A percentile compares a stretch with the other conserved stretches of the same genome.
Conservation (phyloP, 2,113 vertebrate genomes). For the Butastur rufipennis region DNA sequence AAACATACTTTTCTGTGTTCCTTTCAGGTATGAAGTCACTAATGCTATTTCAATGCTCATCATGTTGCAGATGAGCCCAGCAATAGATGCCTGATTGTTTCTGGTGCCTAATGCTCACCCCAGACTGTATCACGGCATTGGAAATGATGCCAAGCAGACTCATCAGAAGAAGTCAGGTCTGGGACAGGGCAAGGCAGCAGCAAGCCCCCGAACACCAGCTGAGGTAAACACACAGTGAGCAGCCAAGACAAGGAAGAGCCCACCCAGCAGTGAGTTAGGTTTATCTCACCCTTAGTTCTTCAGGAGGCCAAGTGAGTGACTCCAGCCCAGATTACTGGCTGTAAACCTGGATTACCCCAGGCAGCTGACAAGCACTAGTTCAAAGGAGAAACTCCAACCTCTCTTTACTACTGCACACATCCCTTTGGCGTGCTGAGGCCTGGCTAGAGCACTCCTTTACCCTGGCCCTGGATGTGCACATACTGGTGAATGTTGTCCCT, state of each 20-base stretch:
- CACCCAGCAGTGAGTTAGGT: background rate
- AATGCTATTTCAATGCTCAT: background rate
- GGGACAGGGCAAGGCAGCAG: background rate
- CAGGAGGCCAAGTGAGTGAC: background rate
- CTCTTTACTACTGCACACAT: fast-evolving
- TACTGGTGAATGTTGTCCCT: background rate
- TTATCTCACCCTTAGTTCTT: background rate
- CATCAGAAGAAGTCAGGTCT: background rate
- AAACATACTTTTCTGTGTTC: background rate
- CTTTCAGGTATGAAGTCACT: background rate
- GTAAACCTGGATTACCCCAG: background rate
- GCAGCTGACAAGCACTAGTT: background rate
- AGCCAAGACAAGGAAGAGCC: background rate
- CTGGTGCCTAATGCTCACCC: background rate
- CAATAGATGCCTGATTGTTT: background rate
- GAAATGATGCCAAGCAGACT: background rate
- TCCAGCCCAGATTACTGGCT: background rate
- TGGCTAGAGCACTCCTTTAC: background rate
- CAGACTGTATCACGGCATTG: fast-evolving
- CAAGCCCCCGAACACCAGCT: background rate
- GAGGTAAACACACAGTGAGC: background rate
- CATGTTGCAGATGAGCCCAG: background rate
- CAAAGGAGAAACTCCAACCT: background rate
- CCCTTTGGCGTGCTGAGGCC: background rate
- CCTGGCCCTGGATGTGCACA: background rate